Conservation (phyloP, 2,797 vertebrate genomes). For the Pseudochirops corinnae region DNA sequence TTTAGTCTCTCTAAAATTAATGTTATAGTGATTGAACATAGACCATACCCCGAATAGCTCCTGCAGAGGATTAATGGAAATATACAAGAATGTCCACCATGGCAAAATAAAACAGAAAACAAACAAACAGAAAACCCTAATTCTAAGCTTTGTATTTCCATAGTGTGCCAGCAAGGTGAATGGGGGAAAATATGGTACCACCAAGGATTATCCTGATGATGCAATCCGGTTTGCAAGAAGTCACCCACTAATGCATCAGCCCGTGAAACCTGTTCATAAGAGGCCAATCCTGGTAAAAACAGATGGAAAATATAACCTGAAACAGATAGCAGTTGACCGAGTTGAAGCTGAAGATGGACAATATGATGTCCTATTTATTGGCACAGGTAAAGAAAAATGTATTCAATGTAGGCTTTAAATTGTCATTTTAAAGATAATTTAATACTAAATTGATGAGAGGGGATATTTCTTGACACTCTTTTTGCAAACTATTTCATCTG, state of each 20-base stretch:
- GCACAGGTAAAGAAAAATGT: slow-evolving; percentile 90
- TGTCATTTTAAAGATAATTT: not conserved
- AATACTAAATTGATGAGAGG: not conserved
- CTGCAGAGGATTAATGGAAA: not conserved
- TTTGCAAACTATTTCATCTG: not conserved
- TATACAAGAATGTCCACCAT: not conserved
- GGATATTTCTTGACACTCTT: not conserved
- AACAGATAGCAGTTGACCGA: slow-evolving; percentile 95
- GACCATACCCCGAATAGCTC: not conserved
- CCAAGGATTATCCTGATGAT: slow-evolving; percentile 96
- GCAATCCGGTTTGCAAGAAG: slow-evolving; percentile 94
- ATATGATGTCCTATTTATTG: slow-evolving; percentile 97
- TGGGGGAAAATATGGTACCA: slow-evolving; percentile 92
- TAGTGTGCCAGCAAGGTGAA: slow-evolving; percentile 98
- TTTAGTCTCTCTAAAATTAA: slow-evolving; percentile 7
- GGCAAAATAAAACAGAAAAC: not conserved
- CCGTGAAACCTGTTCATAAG: slow-evolving; percentile 92
- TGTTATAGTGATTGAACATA: not conserved
- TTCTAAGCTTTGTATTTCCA: slow-evolving; percentile 61
- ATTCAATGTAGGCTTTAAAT: not conserved
- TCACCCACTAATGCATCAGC: slow-evolving; percentile 95
- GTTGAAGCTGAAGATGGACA: slow-evolving; percentile 98
- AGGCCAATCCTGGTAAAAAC: slow-evolving; percentile 94
- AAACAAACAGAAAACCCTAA: not conserved
- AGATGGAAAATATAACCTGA: slow-evolving; percentile 92